These are phyloP conservation scores for Bungarus multicinctus DNA, from an alignment of 2,113 vertebrate genomes.

Conservation along the genomic window DNA sequence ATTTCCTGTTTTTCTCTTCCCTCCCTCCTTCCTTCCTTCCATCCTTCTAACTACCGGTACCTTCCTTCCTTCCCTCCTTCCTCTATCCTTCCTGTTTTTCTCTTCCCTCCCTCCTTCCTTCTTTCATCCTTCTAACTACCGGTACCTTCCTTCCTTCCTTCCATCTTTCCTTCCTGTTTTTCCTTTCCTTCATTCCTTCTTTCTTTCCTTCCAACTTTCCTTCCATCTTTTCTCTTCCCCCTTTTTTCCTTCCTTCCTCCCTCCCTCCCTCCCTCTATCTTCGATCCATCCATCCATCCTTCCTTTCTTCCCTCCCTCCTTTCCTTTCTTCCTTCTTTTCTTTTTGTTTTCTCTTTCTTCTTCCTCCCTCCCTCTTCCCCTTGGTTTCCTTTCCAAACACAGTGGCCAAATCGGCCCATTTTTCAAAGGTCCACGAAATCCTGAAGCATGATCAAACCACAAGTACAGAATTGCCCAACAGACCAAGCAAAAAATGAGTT, in stretches of 20 bases:
- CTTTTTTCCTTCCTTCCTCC: no score
- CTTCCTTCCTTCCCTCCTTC: no score
- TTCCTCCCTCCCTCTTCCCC: neutral
- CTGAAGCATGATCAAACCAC: neutral
- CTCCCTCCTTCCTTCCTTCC: neutral
- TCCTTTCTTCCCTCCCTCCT: neutral
- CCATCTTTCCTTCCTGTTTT: no score
- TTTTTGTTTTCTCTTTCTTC: neutral
- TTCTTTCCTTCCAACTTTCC: no score
- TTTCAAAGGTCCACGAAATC: neutral
- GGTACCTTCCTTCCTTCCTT: fast-evolving
- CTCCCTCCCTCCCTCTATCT: no score
- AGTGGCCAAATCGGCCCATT: neutral
- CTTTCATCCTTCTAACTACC: no score
- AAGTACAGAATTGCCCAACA: neutral
- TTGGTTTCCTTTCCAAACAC: neutral
- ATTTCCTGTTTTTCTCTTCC: no score
- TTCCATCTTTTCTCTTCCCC: no score
- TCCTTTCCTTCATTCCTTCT: fast-evolving
- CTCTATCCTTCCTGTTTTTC: no score
- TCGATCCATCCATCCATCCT: no score
- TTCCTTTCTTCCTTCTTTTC: no score
- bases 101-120: no score
- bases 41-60: fast-evolving
- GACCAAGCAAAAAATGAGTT: neutral